Evolutionary conservation across 2,888 invertebrate genomes (phyloP).

Genomic region (Hemistola chrysoprasaria): DNA sequence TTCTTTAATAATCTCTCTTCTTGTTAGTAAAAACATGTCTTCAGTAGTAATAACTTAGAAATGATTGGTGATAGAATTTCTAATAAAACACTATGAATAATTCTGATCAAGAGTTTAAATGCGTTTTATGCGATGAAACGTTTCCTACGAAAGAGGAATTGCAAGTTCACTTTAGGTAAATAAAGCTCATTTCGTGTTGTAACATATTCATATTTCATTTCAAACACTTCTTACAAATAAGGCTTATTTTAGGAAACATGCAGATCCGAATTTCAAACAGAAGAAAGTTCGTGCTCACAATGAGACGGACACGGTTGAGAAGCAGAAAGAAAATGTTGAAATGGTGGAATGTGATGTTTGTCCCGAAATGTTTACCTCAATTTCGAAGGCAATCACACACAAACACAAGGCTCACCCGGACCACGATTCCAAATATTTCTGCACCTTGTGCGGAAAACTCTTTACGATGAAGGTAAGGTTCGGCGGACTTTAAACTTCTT

Average conservation of each 20-base stretch:
- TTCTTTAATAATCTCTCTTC: no score
- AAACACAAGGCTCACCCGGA: slow-evolving; percentile 85
- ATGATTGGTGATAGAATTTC: neutral
- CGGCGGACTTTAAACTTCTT: slow-evolving; percentile 1
- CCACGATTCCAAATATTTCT: slow-evolving; percentile 84
- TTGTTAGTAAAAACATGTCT: no score
- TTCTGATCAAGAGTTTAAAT: slow-evolving; percentile 63
- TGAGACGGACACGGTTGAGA: slow-evolving; percentile 43
- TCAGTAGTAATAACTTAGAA: no score
- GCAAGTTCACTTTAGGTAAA: slow-evolving; percentile 84
- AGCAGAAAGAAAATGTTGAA: slow-evolving; percentile 50
- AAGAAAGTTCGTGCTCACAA: slow-evolving; percentile 49
- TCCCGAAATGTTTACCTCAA: slow-evolving; percentile 78
- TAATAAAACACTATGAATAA: slow-evolving; percentile 47
- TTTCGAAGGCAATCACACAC: slow-evolving; percentile 85
- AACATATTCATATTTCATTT: slow-evolving; percentile 1
- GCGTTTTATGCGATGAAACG: slow-evolving; percentile 81
- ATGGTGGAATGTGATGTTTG: slow-evolving; percentile 83
- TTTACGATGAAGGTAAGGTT: slow-evolving; percentile 83
- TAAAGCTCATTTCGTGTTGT: neutral
- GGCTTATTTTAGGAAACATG: slow-evolving; percentile 78
- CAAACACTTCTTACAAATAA: no score
- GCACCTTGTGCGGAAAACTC: slow-evolving; percentile 85
- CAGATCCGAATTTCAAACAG: slow-evolving; percentile 82
- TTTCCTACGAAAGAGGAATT: slow-evolving; percentile 81